A percentile compares a stretch with the other conserved stretches of the same genome.
phyloP scores from a whole-genome alignment of 2,113 vertebrate genomes.

The Heterocephalus glaber region DNA sequence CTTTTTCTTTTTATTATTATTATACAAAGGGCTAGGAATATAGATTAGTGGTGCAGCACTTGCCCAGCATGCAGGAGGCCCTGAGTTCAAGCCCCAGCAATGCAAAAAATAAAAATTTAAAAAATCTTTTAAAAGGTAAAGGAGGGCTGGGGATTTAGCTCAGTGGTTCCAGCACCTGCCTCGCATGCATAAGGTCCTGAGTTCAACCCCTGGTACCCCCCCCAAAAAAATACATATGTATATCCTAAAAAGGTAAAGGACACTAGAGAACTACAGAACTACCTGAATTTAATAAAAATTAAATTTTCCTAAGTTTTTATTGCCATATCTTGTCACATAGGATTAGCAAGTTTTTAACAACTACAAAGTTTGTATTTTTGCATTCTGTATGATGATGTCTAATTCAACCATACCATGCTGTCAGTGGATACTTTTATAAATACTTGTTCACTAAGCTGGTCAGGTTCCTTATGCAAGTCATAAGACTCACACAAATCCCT shows the following conservation, averaged over 20 bases:
- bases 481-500: neutral
- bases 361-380: neutral
- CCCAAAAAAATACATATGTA: too few species aligned
- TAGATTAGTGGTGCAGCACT: neutral
- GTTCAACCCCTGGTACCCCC: too few species aligned
- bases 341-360: neutral
- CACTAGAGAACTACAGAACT: neutral
- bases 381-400: neutral
- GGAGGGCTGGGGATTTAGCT: too few species aligned
- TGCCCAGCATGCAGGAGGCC: neutral
- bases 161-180: too few species aligned
- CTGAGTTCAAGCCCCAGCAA: neutral
- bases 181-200: too few species aligned
- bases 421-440: slow-evolving; percentile 42
- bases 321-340: neutral
- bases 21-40: neutral
- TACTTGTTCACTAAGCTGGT: slow-evolving; percentile 1
- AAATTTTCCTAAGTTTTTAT: slow-evolving; percentile 28
- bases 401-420: neutral
- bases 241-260: neutral
- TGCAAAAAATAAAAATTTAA: neutral
- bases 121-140: neutral
- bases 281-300: neutral
- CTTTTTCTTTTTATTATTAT: neutral
- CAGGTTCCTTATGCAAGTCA: neutral